Evolutionary conservation across 1,140 invertebrate species (phyloP).

Genomic region (Aphelenchoides avenae): DNA sequence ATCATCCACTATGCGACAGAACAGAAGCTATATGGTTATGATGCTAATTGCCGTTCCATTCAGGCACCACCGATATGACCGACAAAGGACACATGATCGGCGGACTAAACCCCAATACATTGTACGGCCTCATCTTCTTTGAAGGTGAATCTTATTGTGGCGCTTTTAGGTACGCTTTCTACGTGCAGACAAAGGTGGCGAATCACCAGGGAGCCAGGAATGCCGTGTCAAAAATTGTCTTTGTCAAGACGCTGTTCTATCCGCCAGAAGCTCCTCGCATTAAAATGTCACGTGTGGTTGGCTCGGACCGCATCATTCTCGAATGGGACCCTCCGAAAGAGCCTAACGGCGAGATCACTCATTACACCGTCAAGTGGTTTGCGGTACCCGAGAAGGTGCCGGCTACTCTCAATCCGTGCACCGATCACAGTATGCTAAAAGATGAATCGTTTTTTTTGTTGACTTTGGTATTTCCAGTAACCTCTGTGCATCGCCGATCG

Average conservation of each 20-base stretch:
- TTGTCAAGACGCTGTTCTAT: constrained; percentile 42
- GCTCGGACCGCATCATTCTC: constrained; percentile 61
- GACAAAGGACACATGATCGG: too few relatives aligned
- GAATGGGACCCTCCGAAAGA: constrained; percentile 72
- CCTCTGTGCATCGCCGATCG: too few relatives aligned
- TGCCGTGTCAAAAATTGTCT: constrained; percentile 53
- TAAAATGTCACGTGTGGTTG: not conserved
- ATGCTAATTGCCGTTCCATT: too few relatives aligned
- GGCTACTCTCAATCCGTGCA: too few relatives aligned
- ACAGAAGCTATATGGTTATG: too few relatives aligned
- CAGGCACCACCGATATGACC: too few relatives aligned
- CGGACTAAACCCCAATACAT: constrained; percentile 45
- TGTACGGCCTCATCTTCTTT: constrained; percentile 22
- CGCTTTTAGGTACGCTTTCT: constrained; percentile 49
- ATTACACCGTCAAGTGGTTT: constrained; percentile 75
- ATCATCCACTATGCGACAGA: constrained; percentile 17
- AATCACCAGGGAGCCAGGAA: constrained; percentile 51
- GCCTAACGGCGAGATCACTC: constrained; percentile 76
- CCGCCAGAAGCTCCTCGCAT: constrained; percentile 16
- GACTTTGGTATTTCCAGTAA: too few relatives aligned
- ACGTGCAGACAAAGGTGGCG: constrained; percentile 57
- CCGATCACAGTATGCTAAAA: too few relatives aligned
- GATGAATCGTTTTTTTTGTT: too few relatives aligned
- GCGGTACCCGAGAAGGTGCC: too few relatives aligned
- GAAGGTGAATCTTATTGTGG: not conserved